phyloP scores from a whole-genome alignment of 2,888 invertebrate genomes.

The Drosophila phalerata region DNA sequence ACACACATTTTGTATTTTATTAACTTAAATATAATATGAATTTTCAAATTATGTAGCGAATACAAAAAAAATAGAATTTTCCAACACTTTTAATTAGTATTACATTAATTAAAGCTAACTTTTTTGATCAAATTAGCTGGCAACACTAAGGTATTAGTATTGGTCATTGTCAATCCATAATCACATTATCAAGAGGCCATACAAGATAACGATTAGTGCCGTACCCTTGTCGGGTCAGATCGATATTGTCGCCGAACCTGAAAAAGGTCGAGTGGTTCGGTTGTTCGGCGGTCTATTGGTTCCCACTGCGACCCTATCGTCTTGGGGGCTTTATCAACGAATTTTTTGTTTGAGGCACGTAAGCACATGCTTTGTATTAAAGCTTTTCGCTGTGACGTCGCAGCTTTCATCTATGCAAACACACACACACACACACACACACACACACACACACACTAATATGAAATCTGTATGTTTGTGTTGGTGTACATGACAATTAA shows the following conservation, averaged over 20 bases:
- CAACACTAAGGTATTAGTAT: background rate
- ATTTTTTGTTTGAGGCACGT: constrained; percentile 9
- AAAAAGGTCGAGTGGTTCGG: constrained; percentile 24
- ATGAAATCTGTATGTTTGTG: background rate
- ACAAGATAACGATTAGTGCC: constrained; percentile 7
- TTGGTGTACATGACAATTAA: constrained; percentile 49
- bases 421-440: constrained; percentile 5
- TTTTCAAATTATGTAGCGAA: too few relatives aligned
- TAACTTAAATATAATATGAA: too few relatives aligned
- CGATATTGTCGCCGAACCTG: constrained; percentile 36
- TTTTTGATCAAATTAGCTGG: background rate
- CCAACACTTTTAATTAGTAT: background rate
- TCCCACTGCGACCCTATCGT: constrained; percentile 7
- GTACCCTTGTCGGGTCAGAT: constrained; percentile 17
- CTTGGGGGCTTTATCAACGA: constrained; percentile 18
- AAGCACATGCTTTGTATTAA: constrained; percentile 12
- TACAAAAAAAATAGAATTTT: too few relatives aligned
- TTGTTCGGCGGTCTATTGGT: background rate
- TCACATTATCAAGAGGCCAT: constrained; percentile 49
- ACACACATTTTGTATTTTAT: too few relatives aligned
- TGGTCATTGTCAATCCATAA: constrained; percentile 34
- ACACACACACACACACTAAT: constrained; percentile 1
- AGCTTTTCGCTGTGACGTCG: constrained; percentile 44
- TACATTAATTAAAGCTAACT: background rate
- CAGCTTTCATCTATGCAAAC: constrained; percentile 1